These are phyloP conservation scores for Epinephelus malabaricus DNA, from an alignment of 2,797 vertebrate species.

Conservation along the genomic window DNA sequence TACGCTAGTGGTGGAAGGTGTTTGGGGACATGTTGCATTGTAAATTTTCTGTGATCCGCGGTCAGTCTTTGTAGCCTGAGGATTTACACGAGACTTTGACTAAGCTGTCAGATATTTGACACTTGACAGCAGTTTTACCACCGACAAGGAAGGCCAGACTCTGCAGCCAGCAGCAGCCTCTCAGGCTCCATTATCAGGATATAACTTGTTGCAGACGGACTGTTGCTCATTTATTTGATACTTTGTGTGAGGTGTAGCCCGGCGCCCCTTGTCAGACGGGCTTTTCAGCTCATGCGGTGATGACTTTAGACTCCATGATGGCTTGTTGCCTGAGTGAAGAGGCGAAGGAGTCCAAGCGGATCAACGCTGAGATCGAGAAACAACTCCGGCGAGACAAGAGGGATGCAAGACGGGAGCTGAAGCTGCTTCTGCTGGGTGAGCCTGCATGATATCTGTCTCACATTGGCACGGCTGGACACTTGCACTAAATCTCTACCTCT, in stretches of 20 bases:
- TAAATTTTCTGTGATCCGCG: constrained; percentile 16
- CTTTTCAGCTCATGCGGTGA: constrained; percentile 87
- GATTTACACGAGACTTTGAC: constrained; percentile 52
- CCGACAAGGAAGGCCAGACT: constrained; percentile 54
- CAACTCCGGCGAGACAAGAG: constrained; percentile 97
- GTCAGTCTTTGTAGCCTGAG: constrained; percentile 37
- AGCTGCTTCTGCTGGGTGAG: constrained; percentile 96
- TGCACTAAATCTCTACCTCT: neutral
- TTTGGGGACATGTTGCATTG: constrained; percentile 42
- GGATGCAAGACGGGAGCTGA: constrained; percentile 95
- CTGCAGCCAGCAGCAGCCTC: constrained; percentile 20
- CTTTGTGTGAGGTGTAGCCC: constrained; percentile 62
- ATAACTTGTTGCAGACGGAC: constrained; percentile 41
- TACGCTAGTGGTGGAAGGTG: neutral
- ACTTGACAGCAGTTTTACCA: constrained; percentile 62
- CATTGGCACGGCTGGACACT: neutral
- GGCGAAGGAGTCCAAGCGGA: constrained; percentile 99
- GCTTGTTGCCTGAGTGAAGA: constrained; percentile 99
- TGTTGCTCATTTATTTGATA: constrained; percentile 38
- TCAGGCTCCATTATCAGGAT: constrained; percentile 15
- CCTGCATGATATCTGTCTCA: constrained; percentile 1
- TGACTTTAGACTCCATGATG: constrained; percentile 99
- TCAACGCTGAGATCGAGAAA: constrained; percentile 98
- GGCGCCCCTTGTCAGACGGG: constrained; percentile 72
- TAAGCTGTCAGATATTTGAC: constrained; percentile 74